Conservation (phyloP, 2,888 invertebrate genomes). For the Drosophila vallismaia region DNA sequence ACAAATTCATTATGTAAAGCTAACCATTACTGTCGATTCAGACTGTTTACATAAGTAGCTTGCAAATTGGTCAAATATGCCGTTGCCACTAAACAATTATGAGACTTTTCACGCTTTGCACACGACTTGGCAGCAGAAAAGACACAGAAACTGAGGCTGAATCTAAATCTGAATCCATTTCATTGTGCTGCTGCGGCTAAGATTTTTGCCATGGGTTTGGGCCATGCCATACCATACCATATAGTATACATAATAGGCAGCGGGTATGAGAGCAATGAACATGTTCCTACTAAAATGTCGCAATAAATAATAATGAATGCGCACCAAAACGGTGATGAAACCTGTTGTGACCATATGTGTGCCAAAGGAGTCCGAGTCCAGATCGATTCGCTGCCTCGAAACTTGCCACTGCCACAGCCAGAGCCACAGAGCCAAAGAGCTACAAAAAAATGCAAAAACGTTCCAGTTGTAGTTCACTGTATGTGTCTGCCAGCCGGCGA, state of each 20-base stretch:
- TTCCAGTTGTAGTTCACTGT: constrained; percentile 53
- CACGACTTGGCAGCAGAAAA: constrained; percentile 9
- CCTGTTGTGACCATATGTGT: constrained; percentile 71
- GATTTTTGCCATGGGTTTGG: constrained; percentile 29
- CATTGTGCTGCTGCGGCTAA: constrained; percentile 29
- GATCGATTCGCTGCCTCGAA: constrained; percentile 50
- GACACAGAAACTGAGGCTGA: constrained; percentile 2
- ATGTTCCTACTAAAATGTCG: constrained; percentile 65
- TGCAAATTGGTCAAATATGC: constrained; percentile 60
- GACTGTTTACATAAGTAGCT: constrained; percentile 66
- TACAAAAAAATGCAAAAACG: constrained; percentile 49
- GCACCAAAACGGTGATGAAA: constrained; percentile 67
- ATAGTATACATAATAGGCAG: constrained; percentile 34
- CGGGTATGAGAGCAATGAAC: constrained; percentile 54
- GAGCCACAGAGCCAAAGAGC: background rate
- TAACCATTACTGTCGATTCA: constrained; percentile 45
- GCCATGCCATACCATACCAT: constrained; percentile 35
- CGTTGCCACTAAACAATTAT: constrained; percentile 57
- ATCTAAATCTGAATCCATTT: constrained; percentile 29
- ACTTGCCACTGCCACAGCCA: constrained; percentile 35
- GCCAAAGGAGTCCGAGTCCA: constrained; percentile 50
- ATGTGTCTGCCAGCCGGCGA: constrained; percentile 39
- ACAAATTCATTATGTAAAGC: constrained; percentile 70
- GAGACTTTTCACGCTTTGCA: constrained; percentile 65
- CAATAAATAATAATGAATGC: constrained; percentile 66